Base-by-base conservation (phyloP, 2,797 vertebrate genomes). In the Erethizon dorsatum region DNA sequence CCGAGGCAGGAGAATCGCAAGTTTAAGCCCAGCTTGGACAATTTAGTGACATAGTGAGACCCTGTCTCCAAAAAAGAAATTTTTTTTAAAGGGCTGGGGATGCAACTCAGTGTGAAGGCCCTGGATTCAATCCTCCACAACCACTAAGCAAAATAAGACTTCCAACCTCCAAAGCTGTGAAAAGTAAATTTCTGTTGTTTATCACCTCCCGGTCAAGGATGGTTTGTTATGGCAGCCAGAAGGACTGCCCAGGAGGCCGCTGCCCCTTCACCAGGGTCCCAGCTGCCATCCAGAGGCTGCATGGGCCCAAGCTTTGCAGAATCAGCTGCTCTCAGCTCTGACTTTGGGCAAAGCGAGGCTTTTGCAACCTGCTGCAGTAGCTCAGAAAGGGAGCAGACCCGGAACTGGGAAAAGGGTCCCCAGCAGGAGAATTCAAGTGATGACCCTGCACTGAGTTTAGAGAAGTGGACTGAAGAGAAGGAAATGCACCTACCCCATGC, bases 401-500 rank as follows among this genome's bases (percentile, higher is more conserved):
- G 22, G 67, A 83, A 79, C 0, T 88, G 11, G 24, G 17, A 18
- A 37, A 90, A 71, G n/a, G 50, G 10, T 33, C n/a, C 90, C 80
- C 88, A 96, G 86, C 17, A 87, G 57, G 26, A 92, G 50, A 83
- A 86, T 61, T 87, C 24, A 83, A 92, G 82, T 5, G 63, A 47
- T 4, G 63, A 83, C 45, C 50, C 45, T 92, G 91, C 83, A 94
- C 61, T 0, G 0, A 71, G 65, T 83, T 90, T 61, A 95, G 31
- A 94, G 77, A 92, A 94, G 63, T 73, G 5, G 56, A 86, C 31
- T 73, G 45, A 94, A 93, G 95, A 89, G 85, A 73, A 91, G 45
- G 84, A 94, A 92, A 69, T 89, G 73, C 14, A n/a, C 67, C 88
- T 85, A 90, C 47, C 41, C 24, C 28, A 56, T 20, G 79, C 86